Evolutionary conservation across 1,140 invertebrate species (phyloP).

Genomic region (Pomacea maculata): DNA sequence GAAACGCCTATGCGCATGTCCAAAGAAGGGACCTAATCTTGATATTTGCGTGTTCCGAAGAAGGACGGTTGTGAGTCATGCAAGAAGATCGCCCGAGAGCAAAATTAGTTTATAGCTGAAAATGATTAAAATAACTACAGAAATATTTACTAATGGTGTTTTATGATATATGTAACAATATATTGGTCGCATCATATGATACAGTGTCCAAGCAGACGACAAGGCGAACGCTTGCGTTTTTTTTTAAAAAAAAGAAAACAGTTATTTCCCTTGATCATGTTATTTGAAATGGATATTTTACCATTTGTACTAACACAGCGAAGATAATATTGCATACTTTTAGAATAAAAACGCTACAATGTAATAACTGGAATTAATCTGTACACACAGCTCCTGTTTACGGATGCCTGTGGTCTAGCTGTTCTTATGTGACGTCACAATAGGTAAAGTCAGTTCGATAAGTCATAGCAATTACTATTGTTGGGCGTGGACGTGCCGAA

Average conservation of each 20-base stretch:
- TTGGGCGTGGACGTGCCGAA: no score
- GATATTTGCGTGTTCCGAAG: not conserved
- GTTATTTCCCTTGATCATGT: not conserved
- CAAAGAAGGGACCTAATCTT: slow-evolving; percentile 18
- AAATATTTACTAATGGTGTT: not conserved
- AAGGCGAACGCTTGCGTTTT: not conserved
- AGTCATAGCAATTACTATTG: no score
- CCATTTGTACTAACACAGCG: not conserved
- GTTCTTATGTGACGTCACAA: no score
- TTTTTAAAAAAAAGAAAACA: not conserved
- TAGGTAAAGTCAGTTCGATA: no score
- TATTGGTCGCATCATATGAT: no score
- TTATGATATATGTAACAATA: not conserved
- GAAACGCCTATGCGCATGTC: slow-evolving; percentile 22
- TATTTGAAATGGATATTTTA: not conserved
- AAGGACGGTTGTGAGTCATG: no score
- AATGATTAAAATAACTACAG: not conserved
- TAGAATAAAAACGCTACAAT: no score
- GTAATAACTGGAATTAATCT: no score
- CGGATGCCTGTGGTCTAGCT: no score
- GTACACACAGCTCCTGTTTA: no score
- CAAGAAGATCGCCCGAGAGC: no score
- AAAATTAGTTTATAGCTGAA: not conserved
- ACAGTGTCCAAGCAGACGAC: not conserved
- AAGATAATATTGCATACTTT: not conserved